Percentiles rank a stretch among this genome's conserved stretches.
phyloP scores from a whole-genome alignment of 2,113 vertebrate genomes.

The Megaleporinus macrocephalus region DNA sequence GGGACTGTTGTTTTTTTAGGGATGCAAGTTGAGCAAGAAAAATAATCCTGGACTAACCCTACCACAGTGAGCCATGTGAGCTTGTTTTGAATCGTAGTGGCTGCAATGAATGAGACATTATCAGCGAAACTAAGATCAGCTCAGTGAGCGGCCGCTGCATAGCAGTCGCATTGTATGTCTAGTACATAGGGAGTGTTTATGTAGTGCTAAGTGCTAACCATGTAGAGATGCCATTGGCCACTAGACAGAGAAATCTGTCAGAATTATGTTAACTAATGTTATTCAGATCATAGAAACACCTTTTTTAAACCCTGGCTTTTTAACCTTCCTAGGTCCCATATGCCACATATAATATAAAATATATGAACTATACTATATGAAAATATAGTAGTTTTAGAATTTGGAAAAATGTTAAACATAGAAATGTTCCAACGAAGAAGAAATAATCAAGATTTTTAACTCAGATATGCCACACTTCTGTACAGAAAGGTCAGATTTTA shows the following conservation, averaged over 20 bases:
- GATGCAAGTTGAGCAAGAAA: slow-evolving; percentile 51
- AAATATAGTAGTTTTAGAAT: too few species aligned
- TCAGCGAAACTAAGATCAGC: slow-evolving; percentile 4
- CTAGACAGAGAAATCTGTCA: slow-evolving; percentile 2
- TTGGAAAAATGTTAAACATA: too few species aligned
- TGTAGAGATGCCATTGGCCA: slow-evolving; percentile 10
- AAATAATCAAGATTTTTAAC: too few species aligned
- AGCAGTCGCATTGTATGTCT: slow-evolving; percentile 52
- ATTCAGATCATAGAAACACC: neutral
- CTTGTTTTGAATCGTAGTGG: slow-evolving; percentile 31
- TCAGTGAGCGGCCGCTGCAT: slow-evolving; percentile 35
- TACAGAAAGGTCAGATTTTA: too few species aligned
- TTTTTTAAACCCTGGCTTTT: too few species aligned
- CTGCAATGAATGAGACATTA: slow-evolving; percentile 32
- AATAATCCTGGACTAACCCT: slow-evolving; percentile 59
- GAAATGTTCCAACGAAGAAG: too few species aligned
- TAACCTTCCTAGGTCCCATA: too few species aligned
- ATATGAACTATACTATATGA: too few species aligned
- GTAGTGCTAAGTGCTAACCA: neutral
- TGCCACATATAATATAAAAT: too few species aligned
- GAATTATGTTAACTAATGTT: neutral
- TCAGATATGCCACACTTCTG: too few species aligned
- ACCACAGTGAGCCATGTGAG: slow-evolving; percentile 61
- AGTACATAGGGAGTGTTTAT: slow-evolving; percentile 20
- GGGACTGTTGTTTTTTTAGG: slow-evolving; percentile 37